Percentiles rank a stretch among this genome's conserved stretches.
phyloP scores from a whole-genome alignment of 1,140 invertebrate genomes.

The Drosophila lowei region DNA sequence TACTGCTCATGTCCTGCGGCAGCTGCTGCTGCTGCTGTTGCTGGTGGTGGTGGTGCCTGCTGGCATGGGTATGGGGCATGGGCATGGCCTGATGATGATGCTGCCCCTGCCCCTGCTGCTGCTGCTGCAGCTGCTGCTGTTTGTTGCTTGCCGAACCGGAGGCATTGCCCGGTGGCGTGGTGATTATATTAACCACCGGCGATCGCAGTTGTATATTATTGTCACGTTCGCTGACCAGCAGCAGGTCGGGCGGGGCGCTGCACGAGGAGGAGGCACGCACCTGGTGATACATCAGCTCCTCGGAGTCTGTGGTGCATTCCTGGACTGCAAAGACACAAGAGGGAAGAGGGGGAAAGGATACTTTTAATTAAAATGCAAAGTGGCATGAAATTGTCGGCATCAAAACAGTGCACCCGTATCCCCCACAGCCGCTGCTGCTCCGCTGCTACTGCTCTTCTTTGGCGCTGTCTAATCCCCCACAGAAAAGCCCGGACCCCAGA shows the following conservation, averaged over 20 bases:
- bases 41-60: conserved; percentile 34
- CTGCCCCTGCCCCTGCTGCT: conserved; percentile 27
- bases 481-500: conserved; percentile 3
- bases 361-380: conserved; percentile 82
- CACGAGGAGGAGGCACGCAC: conserved; percentile 82
- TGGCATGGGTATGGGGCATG: conserved; percentile 14
- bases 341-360: conserved; percentile 20
- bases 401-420: conserved; percentile 22
- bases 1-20: conserved; percentile 37
- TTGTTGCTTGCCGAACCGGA: conserved; percentile 35
- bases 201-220: conserved; percentile 79
- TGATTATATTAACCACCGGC: conserved; percentile 81
- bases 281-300: conserved; percentile 83
- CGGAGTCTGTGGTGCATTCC: conserved; percentile 83
- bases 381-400: conserved; percentile 72
- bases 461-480: conserved; percentile 15
- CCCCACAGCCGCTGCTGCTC: conserved; percentile 6
- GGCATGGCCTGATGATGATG: conserved; percentile 35
- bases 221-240: conserved; percentile 82
- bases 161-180: conserved; percentile 68
- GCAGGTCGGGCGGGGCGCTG: conserved; percentile 81
- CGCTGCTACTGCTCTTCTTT: conserved; percentile 23
- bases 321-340: conserved; percentile 66
- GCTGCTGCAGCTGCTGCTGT: conserved; percentile 28
- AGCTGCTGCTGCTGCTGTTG: conserved; percentile 20